Evolutionary conservation across 2,888 invertebrate genomes (phyloP).

Genomic region (Camponotus fellah): DNA sequence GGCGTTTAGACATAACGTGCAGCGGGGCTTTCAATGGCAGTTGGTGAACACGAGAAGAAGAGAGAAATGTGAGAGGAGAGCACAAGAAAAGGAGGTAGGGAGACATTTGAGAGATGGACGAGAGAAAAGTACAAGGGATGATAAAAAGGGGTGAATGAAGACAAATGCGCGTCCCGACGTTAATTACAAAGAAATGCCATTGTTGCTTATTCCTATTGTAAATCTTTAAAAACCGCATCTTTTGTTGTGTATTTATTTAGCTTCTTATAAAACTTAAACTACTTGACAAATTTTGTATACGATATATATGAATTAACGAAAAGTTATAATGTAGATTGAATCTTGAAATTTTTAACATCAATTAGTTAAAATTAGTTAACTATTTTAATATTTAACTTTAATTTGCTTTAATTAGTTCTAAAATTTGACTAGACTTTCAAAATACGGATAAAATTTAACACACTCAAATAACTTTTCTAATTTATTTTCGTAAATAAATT

Average conservation of each 20-base stretch:
- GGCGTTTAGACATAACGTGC: slow-evolving; percentile 76
- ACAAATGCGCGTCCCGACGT: background rate
- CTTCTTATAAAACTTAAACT: background rate
- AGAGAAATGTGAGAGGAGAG: slow-evolving; percentile 23
- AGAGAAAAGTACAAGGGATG: slow-evolving; percentile 6
- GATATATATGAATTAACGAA: background rate
- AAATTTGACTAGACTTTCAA: background rate
- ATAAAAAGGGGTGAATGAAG: slow-evolving; percentile 27
- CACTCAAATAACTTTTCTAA: background rate
- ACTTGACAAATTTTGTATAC: background rate
- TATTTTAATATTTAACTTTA: background rate
- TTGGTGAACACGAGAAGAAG: slow-evolving; percentile 16
- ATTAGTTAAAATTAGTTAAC: slow-evolving; percentile 26
- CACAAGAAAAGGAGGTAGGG: background rate
- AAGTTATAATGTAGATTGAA: background rate
- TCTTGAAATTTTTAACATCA: background rate
- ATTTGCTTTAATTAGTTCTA: slow-evolving; percentile 17
- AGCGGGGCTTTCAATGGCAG: slow-evolving; percentile 72
- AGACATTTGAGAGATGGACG: slow-evolving; percentile 31
- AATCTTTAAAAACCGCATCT: background rate
- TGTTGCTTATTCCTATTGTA: background rate
- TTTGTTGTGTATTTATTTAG: background rate
- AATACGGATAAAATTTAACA: background rate
- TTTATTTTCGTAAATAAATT: background rate
- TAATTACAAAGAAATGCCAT: slow-evolving; percentile 22